phyloP scores from a whole-genome alignment of 2,113 vertebrate species.

The Canis aureus region DNA sequence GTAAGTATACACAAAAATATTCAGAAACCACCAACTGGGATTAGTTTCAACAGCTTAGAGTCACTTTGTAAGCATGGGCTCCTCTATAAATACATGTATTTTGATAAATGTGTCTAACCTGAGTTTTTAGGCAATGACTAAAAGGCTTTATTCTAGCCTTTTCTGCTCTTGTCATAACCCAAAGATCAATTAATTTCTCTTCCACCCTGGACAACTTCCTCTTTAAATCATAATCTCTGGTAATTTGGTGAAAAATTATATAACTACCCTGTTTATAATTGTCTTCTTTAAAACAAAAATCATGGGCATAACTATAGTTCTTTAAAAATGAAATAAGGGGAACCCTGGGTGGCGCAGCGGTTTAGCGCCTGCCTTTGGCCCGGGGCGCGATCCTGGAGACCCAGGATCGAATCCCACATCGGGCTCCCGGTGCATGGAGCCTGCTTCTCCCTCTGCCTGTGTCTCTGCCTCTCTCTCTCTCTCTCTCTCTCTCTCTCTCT shows the following conservation, averaged over 20 bases:
- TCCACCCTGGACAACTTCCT: neutral
- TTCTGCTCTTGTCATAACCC: neutral
- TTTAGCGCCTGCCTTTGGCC: too few relatives aligned
- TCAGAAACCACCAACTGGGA: neutral
- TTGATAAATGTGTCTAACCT: neutral
- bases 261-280: neutral
- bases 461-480: too few relatives aligned
- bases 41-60: neutral
- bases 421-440: too few relatives aligned
- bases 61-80: neutral
- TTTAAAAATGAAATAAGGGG: constrained; percentile 10
- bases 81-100: neutral
- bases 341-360: too few relatives aligned
- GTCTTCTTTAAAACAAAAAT: constrained; percentile 41
- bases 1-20: neutral
- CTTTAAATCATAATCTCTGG: neutral
- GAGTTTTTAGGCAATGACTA: neutral
- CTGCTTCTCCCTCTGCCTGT: too few relatives aligned
- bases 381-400: too few relatives aligned
- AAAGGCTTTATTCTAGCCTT: neutral
- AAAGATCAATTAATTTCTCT: neutral
- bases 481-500: too few relatives aligned
- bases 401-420: too few relatives aligned
- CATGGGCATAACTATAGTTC: neutral
- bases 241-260: neutral